Evolutionary conservation across 2,797 vertebrate species (phyloP).

Genomic region (Microcaecilia unicolor): DNA sequence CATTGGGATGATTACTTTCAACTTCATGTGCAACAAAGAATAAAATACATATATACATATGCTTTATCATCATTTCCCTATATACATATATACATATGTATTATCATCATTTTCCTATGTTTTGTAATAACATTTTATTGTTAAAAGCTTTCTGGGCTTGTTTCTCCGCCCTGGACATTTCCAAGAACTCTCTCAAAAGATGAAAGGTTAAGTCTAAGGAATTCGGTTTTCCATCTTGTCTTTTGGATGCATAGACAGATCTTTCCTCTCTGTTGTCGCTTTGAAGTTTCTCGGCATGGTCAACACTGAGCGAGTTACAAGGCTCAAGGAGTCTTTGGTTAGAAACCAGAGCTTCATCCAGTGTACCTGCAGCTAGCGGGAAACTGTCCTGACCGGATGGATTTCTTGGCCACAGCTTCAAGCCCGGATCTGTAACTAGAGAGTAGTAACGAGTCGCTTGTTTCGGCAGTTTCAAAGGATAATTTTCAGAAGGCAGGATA

Average conservation of each 20-base stretch:
- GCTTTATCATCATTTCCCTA: slow-evolving; percentile 37
- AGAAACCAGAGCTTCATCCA: neutral
- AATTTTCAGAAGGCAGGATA: slow-evolving; percentile 3
- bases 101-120: slow-evolving; percentile 41
- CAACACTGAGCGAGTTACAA: no score
- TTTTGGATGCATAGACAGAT: neutral
- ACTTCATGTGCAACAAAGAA: neutral
- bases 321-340: neutral
- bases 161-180: slow-evolving; percentile 45
- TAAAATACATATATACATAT: neutral
- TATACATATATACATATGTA: neutral
- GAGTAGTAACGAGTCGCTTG: neutral
- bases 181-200: slow-evolving; percentile 45
- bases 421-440: neutral
- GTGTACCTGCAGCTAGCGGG: accelerated
- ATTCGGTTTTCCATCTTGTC: slow-evolving; percentile 32
- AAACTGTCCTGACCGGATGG: neutral
- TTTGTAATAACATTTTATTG: slow-evolving; percentile 45
- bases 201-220: slow-evolving; percentile 51
- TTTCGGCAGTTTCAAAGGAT: neutral
- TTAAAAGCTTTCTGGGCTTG: slow-evolving; percentile 38
- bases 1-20: no score
- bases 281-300: no score
- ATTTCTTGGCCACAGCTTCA: slow-evolving; percentile 11
- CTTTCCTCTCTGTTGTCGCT: neutral